phyloP scores from a whole-genome alignment of 1,140 invertebrate genomes.

The Anagrus nilaparvatae region DNA sequence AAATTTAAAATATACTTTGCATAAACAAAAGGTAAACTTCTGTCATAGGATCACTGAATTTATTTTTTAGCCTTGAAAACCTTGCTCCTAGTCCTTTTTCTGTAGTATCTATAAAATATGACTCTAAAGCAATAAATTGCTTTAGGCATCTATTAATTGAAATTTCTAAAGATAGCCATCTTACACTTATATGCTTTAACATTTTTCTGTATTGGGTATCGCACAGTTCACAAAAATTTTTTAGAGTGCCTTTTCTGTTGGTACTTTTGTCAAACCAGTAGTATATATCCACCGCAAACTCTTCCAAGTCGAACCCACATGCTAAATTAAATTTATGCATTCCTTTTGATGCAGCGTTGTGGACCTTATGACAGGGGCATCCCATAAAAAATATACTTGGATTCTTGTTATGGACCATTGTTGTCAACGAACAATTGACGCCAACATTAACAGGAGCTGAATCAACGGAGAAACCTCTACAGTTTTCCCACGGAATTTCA shows the following conservation, averaged over 20 bases:
- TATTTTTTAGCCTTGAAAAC: neutral
- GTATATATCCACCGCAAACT: constrained; percentile 26
- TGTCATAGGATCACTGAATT: neutral
- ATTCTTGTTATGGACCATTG: too few relatives aligned
- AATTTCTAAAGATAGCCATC: constrained; percentile 19
- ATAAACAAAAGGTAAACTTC: too few relatives aligned
- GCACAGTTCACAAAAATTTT: constrained; percentile 27
- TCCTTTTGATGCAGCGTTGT: constrained; percentile 26
- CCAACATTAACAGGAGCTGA: too few relatives aligned
- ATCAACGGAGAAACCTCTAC: too few relatives aligned
- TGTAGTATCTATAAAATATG: constrained; percentile 19
- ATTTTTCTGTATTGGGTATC: constrained; percentile 20
- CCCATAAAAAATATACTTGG: too few relatives aligned
- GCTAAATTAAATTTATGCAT: constrained; percentile 22
- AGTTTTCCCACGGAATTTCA: too few relatives aligned
- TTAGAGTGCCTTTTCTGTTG: constrained; percentile 23
- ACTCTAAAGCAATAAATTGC: constrained; percentile 21
- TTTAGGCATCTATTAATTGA: constrained; percentile 21
- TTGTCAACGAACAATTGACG: too few relatives aligned
- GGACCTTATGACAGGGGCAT: constrained; percentile 25
- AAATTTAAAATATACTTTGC: too few relatives aligned
- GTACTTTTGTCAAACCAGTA: constrained; percentile 28
- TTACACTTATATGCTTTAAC: constrained; percentile 16
- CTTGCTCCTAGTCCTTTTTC: neutral
- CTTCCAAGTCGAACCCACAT: constrained; percentile 28